A percentile compares a stretch with the other conserved stretches of the same genome.
phyloP scores from a whole-genome alignment of 2,797 vertebrate genomes.

The Paratrypauchen microcephalus region DNA sequence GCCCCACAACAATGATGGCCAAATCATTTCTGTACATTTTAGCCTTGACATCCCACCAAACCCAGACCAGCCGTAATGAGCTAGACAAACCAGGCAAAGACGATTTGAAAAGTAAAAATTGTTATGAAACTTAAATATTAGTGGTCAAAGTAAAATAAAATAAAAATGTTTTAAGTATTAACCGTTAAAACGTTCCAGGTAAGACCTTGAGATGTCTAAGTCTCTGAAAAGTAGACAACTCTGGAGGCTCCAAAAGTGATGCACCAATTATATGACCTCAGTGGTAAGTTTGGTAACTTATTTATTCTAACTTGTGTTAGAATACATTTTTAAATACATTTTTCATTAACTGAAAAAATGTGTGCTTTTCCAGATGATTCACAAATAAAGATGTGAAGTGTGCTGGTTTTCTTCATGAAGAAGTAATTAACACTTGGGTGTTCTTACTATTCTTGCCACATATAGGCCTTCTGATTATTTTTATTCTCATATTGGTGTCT shows the following conservation, averaged over 20 bases:
- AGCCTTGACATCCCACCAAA: not conserved
- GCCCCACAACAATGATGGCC: not conserved
- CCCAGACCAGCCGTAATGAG: no score
- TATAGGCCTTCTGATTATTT: not conserved
- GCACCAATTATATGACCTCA: slow-evolving; percentile 27
- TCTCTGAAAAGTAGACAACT: no score
- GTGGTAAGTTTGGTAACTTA: slow-evolving; percentile 31
- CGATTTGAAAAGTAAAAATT: no score
- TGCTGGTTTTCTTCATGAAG: not conserved
- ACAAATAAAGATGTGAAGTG: not conserved
- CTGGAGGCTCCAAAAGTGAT: not conserved
- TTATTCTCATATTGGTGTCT: no score
- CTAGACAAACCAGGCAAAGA: no score
- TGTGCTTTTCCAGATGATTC: not conserved
- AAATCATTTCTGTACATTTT: not conserved
- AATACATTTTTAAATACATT: not conserved
- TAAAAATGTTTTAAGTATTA: no score
- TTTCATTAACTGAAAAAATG: not conserved
- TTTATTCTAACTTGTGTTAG: not conserved
- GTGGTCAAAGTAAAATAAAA: no score
- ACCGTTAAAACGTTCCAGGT: no score
- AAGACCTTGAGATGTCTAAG: no score
- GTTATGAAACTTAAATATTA: no score
- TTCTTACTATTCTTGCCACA: not conserved
- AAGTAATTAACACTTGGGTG: not conserved